Base-by-base conservation (phyloP, 2,797 vertebrate species). In the Alca torda region DNA sequence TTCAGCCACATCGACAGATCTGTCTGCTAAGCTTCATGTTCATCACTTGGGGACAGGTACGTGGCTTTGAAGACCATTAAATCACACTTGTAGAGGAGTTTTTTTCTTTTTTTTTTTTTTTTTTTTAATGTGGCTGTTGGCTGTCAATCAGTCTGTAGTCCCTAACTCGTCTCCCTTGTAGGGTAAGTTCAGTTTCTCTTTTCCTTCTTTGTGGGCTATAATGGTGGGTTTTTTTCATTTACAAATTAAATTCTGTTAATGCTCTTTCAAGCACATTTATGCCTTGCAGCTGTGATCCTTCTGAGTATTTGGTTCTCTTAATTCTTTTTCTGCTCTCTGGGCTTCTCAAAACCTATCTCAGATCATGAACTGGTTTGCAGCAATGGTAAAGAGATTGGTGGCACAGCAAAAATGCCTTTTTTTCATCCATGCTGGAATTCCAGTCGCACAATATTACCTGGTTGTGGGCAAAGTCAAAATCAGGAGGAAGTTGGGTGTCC, bases 121-220 rank as follows among this genome's bases (percentile, higher is more conserved):
- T 25, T 24, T 50, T 73, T 45, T 8, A 19, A 14, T 6, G 26
- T 78, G 80, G 16, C 61, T 23, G 0, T 18, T 1, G 1, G 31
- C 77, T 63, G 1, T 16, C 68, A 33, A 14, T 50, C 35, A 5
- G 8, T 39, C 48, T 63, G 39, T 41, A 68, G 61, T 56, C 48
- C 69, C 35, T 73, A 51, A 17, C 46, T 73, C 51, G 78, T 51
- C 45, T 78, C 24, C 61, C 11, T 39, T 57, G 59, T 53, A n/a
- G 79, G 54, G 13, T 31, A 7, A 48, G 46, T 50, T 46, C 20
- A 21, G 16, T 19, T 67, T 59, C 17, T 19, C 48, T 69, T 87
- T 63, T 50, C 30, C 43, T 48, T 50, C 7, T 64, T 21, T 28
- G 33, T 54, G 63, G 41, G 10, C 20, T 83, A 4, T 20, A 25